Evolutionary conservation across 2,797 vertebrate genomes (phyloP).

Genomic region (Vireo griseus): DNA sequence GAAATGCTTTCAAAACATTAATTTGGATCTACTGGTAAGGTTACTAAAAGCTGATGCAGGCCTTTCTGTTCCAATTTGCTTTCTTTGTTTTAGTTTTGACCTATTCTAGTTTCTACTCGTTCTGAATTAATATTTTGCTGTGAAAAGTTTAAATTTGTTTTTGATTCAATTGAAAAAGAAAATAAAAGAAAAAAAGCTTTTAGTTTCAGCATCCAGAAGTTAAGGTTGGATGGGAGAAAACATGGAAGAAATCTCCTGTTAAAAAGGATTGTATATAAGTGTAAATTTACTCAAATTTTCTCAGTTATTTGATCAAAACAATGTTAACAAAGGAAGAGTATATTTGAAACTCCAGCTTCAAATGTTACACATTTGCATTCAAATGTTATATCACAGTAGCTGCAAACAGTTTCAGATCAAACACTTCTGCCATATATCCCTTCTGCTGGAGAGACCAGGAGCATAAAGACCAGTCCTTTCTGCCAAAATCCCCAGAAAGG

Average conservation of each 20-base stretch:
- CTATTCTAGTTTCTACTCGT: not conserved
- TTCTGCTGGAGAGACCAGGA: not conserved
- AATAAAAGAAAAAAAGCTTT: not conserved
- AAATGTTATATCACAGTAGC: not conserved
- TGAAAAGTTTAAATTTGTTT: not conserved
- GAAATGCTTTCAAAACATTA: not conserved
- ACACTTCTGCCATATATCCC: not conserved
- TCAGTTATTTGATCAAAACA: not conserved
- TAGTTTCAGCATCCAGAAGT: not conserved
- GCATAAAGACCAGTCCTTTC: not conserved
- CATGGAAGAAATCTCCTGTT: not conserved
- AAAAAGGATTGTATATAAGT: not conserved
- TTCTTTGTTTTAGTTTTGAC: not conserved
- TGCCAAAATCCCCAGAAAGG: constrained; percentile 30
- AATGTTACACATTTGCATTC: not conserved
- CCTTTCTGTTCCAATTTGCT: not conserved
- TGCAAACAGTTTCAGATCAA: not conserved
- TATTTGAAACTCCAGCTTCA: not conserved
- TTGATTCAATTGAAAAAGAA: not conserved
- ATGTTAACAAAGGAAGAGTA: not conserved
- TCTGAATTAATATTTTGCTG: not conserved
- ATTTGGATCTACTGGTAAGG: not conserved
- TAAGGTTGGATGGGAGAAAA: not conserved
- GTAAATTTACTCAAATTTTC: not conserved
- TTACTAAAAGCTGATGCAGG: not conserved